phyloP scores from a whole-genome alignment of 1,140 invertebrate species.

The Cydia pomonella region DNA sequence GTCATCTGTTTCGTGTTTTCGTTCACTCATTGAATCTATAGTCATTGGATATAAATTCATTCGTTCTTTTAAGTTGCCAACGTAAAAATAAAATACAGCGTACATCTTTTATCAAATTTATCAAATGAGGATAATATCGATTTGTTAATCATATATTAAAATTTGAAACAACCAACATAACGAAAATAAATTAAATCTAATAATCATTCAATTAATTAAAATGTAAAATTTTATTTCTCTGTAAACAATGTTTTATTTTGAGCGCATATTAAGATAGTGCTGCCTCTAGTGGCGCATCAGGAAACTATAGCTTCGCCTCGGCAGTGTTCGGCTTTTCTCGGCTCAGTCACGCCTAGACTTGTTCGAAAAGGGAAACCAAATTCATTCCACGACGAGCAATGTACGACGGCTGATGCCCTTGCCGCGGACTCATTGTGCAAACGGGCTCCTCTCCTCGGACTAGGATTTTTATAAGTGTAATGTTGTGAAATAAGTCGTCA shows the following conservation, averaged over 20 bases:
- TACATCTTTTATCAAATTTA: too few species aligned
- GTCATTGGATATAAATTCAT: not conserved
- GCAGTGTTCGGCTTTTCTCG: constrained; percentile 64
- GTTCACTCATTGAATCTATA: not conserved
- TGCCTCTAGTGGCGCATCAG: constrained; percentile 51
- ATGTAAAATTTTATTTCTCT: not conserved
- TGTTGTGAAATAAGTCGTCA: constrained; percentile 67
- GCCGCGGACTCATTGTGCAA: constrained; percentile 71
- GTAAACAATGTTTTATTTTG: constrained; percentile 38
- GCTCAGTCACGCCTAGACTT: constrained; percentile 78
- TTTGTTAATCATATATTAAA: not conserved
- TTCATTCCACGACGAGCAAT: constrained; percentile 78
- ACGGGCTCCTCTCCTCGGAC: constrained; percentile 67
- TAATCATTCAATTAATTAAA: not conserved
- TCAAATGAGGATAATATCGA: too few species aligned
- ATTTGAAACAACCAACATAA: not conserved
- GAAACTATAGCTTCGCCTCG: constrained; percentile 52
- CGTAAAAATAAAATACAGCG: not conserved
- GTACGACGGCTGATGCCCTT: constrained; percentile 77
- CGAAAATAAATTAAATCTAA: not conserved
- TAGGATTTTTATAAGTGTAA: constrained; percentile 62
- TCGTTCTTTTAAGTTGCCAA: constrained; percentile 2
- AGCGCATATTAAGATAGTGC: constrained; percentile 58
- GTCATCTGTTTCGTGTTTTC: not conserved
- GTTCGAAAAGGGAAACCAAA: constrained; percentile 77